phyloP scores from a whole-genome alignment of 2,797 vertebrate species.

The Coilia nasus region DNA sequence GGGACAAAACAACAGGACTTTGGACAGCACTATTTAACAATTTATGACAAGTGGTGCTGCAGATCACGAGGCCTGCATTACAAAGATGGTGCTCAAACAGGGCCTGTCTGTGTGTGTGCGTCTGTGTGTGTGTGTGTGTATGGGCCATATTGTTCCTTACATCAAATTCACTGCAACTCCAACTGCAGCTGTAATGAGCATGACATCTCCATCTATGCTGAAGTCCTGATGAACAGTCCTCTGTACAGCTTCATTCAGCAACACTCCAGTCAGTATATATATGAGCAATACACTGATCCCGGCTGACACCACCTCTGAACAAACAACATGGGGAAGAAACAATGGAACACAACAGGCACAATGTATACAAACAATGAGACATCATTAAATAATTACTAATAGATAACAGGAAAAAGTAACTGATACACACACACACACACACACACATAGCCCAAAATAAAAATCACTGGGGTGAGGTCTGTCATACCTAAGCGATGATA shows the following conservation, averaged over 20 bases:
- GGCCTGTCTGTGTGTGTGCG: neutral
- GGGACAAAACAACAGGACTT: slow-evolving; percentile 29
- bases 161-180: slow-evolving; percentile 95
- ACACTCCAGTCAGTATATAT: slow-evolving; percentile 88
- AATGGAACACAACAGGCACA: neutral
- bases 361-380: neutral
- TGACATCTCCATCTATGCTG: slow-evolving; percentile 92
- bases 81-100: neutral
- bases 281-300: slow-evolving; percentile 92
- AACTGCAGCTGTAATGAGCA: slow-evolving; percentile 96
- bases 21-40: slow-evolving; percentile 26
- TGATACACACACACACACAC: too few relatives aligned
- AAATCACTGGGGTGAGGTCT: neutral
- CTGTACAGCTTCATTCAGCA: slow-evolving; percentile 93
- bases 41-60: neutral
- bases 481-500: slow-evolving; percentile 92
- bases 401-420: neutral
- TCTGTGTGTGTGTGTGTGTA: neutral
- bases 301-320: slow-evolving; percentile 91
- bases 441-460: too few relatives aligned
- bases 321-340: slow-evolving; percentile 38
- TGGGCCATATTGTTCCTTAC: slow-evolving; percentile 72
- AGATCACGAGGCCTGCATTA: slow-evolving; percentile 1
- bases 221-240: slow-evolving; percentile 93
- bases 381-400: neutral